These are phyloP conservation scores for Hydriomena furcata DNA, from an alignment of 2,888 invertebrate species.

Conservation along the genomic window DNA sequence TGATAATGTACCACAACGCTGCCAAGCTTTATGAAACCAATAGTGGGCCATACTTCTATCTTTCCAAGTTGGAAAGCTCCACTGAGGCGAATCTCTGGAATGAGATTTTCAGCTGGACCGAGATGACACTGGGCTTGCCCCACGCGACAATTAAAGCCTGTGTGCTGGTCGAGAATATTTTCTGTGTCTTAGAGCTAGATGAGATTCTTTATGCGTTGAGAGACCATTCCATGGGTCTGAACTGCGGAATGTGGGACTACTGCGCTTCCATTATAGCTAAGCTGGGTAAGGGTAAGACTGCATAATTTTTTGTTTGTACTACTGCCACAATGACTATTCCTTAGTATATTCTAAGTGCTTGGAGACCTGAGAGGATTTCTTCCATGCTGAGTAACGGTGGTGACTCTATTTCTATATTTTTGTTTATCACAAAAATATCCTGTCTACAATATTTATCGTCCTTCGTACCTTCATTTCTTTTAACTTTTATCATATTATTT, in stretches of 20 bases:
- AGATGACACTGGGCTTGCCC: conserved; percentile 82
- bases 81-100: conserved; percentile 88
- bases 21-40: conserved; percentile 75
- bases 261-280: conserved; percentile 86
- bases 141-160: conserved; percentile 87
- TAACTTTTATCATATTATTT: too few species aligned
- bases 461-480: too few species aligned
- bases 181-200: conserved; percentile 87
- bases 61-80: conserved; percentile 87
- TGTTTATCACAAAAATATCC: too few species aligned
- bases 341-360: too few species aligned
- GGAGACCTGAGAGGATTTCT: too few species aligned
- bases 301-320: too few species aligned
- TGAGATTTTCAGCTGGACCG: conserved; percentile 86
- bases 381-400: too few species aligned
- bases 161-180: conserved; percentile 88
- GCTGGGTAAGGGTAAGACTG: conserved; percentile 85
- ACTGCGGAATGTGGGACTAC: conserved; percentile 91
- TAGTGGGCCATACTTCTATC: conserved; percentile 87
- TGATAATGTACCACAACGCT: conserved; percentile 87
- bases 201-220: conserved; percentile 86
- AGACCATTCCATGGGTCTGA: conserved; percentile 87
- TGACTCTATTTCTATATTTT: too few species aligned
- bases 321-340: too few species aligned
- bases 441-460: too few species aligned